Base-by-base conservation (phyloP, 2,797 vertebrate genomes). In the Dryobates pubescens region DNA sequence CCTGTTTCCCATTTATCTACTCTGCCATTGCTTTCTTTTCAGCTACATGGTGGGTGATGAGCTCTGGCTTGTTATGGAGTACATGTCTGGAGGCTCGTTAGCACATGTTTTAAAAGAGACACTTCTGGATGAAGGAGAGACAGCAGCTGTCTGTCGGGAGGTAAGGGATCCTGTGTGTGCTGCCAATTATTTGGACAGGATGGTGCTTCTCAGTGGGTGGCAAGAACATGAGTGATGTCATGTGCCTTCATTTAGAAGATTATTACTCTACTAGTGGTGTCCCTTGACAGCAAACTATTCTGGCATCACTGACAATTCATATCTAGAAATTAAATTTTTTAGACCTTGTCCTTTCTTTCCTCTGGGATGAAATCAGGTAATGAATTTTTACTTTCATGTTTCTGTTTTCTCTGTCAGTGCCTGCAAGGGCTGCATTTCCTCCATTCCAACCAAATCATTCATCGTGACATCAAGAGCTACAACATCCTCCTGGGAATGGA, bases 61-160 rank as follows among this genome's bases (percentile, higher is more conserved):
- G 90, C 97, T 99, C 29, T 99, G 99, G 99, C 99, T 99, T 84
- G 99, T 99, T 94, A 99, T 99, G 99, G 99, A 99, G 77, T 99
- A 99, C 96, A 97, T 99, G 98, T 99, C 99, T 16, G 99, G 99
- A 51, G 99, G 99, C 75, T 99, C 99, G 8, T 95, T 99, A 93
- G 99, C 99, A 1, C 99, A 99, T 71, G 99, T 99, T 54, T 99
- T 99, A 91, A 99, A 99, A 2, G 99, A 99, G 97, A 99, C 99
- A 4, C 99, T 99, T 93, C 99, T 99, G 99, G 99, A 99, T 49
- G 99, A 99, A 96, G 99, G 99, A 86, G 99, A 99, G 98, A 99
- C 99, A 68, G 99, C 99, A 82, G 99, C 99, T 57, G 99, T 99
- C 93, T 99, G 99, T 97, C 98, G 99, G 98, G 99, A 99, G 98